Evolutionary conservation across 2,888 invertebrate species (phyloP).

Genomic region (Troilus luridus): DNA sequence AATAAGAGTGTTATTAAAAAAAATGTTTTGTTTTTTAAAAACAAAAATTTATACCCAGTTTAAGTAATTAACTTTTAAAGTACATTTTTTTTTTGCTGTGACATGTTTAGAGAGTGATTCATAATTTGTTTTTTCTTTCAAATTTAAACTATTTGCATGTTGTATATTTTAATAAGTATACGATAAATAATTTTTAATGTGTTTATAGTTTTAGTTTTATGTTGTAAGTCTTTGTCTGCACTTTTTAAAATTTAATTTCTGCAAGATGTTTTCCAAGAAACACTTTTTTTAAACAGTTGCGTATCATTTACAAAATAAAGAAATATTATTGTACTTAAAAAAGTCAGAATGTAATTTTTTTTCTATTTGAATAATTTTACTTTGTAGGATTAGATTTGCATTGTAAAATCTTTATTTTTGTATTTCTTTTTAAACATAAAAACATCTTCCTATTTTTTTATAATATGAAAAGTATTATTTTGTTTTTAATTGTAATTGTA

Average conservation of each 20-base stretch:
- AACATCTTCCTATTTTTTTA: conserved; percentile 46
- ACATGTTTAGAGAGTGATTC: background rate
- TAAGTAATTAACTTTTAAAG: background rate
- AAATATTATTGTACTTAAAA: background rate
- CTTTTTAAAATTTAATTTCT: background rate
- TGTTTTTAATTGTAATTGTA: conserved; percentile 44
- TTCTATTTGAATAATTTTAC: conserved; percentile 4
- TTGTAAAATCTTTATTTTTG: conserved; percentile 42
- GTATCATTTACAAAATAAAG: background rate
- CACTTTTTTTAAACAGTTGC: background rate
- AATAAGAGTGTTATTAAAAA: too few species aligned
- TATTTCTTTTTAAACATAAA: conserved; percentile 41
- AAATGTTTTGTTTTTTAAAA: background rate
- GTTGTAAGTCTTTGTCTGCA: background rate
- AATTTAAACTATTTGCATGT: background rate
- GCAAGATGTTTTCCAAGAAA: background rate
- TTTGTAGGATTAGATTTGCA: conserved; percentile 30
- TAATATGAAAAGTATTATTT: conserved; percentile 43
- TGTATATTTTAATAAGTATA: conserved; percentile 31
- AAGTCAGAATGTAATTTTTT: background rate
- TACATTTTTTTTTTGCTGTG: background rate
- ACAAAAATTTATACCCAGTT: background rate
- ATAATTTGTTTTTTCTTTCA: background rate
- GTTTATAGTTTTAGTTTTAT: background rate
- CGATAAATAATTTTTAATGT: background rate